phyloP scores from a whole-genome alignment of 1,140 invertebrate species.

The Monochamus saltuarius region DNA sequence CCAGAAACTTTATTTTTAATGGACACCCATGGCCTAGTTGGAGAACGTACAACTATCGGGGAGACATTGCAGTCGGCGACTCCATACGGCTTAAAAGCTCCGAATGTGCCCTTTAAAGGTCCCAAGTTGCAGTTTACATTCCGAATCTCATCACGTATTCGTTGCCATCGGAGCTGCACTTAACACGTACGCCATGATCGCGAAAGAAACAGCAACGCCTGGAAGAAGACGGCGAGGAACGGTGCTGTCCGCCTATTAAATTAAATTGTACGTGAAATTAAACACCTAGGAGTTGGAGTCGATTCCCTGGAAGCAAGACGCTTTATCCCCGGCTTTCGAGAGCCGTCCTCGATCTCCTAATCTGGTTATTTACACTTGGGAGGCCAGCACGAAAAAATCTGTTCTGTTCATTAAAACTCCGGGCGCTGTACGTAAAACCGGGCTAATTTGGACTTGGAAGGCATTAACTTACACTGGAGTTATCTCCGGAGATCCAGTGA shows the following conservation, averaged over 20 bases:
- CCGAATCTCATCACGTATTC: no score
- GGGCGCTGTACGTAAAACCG: not conserved
- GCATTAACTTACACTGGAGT: not conserved
- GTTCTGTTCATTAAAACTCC: constrained; percentile 1
- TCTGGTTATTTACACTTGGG: not conserved
- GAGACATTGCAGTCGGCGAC: no score
- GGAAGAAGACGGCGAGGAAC: not conserved
- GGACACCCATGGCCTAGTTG: no score
- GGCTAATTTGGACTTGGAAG: not conserved
- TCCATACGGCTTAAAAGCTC: no score
- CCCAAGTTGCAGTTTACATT: no score
- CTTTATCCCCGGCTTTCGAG: constrained; percentile 2
- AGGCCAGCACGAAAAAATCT: not conserved
- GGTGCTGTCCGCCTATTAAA: constrained; percentile 10
- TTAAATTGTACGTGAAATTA: constrained; percentile 21
- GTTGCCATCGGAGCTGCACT: no score
- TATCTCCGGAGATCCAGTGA: no score
- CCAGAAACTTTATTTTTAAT: no score
- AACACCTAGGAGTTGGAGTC: constrained; percentile 18
- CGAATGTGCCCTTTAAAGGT: no score
- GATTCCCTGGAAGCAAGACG: not conserved
- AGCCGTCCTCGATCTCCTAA: not conserved
- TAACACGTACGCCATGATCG: no score
- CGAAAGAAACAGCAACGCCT: no score
- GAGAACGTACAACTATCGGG: no score